Percentiles rank a stretch among this genome's conserved stretches.
Evolutionary conservation across 23 tunicate species (phyloP).

Genomic region (Halocynthia aurantium): DNA sequence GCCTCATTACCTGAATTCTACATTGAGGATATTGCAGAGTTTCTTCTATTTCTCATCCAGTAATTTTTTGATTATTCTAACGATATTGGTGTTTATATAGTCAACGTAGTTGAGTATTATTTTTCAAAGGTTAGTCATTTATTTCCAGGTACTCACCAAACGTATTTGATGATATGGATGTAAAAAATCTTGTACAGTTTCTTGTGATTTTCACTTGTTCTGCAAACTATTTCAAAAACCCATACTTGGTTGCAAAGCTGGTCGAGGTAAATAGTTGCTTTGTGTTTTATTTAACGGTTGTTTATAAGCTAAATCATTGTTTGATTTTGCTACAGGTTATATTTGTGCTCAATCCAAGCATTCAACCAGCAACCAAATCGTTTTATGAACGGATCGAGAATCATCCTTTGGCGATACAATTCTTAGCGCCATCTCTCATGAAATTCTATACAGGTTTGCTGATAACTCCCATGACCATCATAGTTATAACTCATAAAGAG

Average conservation of each 20-base stretch:
- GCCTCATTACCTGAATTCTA: slow-evolving; percentile 63
- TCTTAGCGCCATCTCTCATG: slow-evolving; percentile 75
- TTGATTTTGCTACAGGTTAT: neutral
- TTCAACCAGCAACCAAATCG: slow-evolving; percentile 41
- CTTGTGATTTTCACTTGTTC: slow-evolving; percentile 53
- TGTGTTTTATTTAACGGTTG: neutral
- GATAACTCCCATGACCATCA: no score
- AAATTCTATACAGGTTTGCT: slow-evolving; percentile 63
- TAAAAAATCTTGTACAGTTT: slow-evolving; percentile 41
- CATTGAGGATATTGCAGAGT: slow-evolving; percentile 84
- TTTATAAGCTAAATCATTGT: neutral
- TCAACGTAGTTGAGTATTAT: neutral
- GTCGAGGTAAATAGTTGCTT: slow-evolving; percentile 52
- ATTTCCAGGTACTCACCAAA: slow-evolving; percentile 29
- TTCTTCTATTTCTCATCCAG: slow-evolving; percentile 58
- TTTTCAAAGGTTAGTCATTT: neutral
- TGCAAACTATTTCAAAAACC: slow-evolving; percentile 76
- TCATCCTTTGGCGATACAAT: slow-evolving; percentile 54
- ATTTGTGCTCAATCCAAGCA: slow-evolving; percentile 42
- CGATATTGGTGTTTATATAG: no score
- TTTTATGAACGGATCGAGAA: slow-evolving; percentile 56
- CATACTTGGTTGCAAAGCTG: slow-evolving; percentile 86
- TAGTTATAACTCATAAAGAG: no score
- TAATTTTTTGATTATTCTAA: slow-evolving; percentile 1
- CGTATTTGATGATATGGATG: slow-evolving; percentile 20